Evolutionary conservation across 1,140 invertebrate species (phyloP), one percentile per base, ranked within the genome.

Genomic region (Leptonema lineaticorne): DNA sequence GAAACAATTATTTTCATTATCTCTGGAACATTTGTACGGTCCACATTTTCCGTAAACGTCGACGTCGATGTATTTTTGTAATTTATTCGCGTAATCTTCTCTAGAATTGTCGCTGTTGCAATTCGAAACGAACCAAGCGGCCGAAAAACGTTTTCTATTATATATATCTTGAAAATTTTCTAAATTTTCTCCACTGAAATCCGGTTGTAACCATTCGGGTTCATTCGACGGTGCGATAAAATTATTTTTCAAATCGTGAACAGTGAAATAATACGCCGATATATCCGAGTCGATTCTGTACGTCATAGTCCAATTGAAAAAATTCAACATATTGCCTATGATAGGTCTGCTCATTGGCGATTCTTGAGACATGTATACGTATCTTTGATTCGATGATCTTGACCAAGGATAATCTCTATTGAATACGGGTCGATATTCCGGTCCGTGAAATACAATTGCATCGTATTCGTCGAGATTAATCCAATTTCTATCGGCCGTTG

Each of bases 1-100:
- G 29, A 81, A 81, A 37, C 82, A 84, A 27, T 67, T 69, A 0
- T 74, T 70, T 56, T 78, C 77, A 0, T 75, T 75, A 48, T 75
- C 41, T n/a, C 72, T 74, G 0, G 73, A 68, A 66, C 81, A 76
- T 60, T 74, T 59, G 0, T 76, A 68, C 0, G 46, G 63, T 4
- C 84, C 83, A 73, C 89, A 91, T 1, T 75, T 75, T 9, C 89
- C 89, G 73, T 85, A 91, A 24, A 90, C 82, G 74, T 91, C 88
- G 11, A 92, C 83, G 3, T 76, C 29, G 9, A 91, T 81, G 68
- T 82, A 80, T 45, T 85, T 79, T 56, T 81, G 73, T 5, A 91
- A 75, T 70, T 85, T 76, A 16, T 75, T 71, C 0, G 84, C 86
- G 67, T 85, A 82, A 5, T 77, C 63, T 71, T 86, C 79, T 6